Conservation (phyloP, 2,113 vertebrate genomes). For the Forbesichthys agassizii region DNA sequence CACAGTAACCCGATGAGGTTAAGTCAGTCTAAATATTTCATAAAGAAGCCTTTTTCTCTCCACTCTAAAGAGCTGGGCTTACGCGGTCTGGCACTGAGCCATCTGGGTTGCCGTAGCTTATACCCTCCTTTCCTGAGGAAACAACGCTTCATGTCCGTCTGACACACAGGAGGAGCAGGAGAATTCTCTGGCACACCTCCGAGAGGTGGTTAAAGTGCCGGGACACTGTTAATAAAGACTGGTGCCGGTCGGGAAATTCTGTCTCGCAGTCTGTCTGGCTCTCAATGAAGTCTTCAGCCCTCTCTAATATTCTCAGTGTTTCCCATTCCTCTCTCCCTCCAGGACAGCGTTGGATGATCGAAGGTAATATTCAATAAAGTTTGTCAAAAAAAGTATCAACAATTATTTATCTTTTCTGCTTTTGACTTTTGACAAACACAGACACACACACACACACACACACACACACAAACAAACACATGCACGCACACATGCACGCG, state of each 20-base stretch:
- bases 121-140: conserved; percentile 54
- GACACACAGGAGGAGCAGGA: conserved; percentile 62
- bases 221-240: conserved; percentile 67
- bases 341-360: too few relatives aligned
- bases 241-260: conserved; percentile 57
- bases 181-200: conserved; percentile 61
- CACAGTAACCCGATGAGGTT: neutral
- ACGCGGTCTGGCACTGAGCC: conserved; percentile 32
- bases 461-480: too few relatives aligned
- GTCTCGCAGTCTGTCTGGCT: neutral
- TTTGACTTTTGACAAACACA: too few relatives aligned
- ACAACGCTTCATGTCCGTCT: conserved; percentile 60
- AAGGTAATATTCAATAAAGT: too few relatives aligned
- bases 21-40: neutral
- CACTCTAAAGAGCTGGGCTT: neutral
- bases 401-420: too few relatives aligned
- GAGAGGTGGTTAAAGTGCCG: conserved; percentile 68
- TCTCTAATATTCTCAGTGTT: too few relatives aligned
- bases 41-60: neutral
- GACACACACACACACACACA: too few relatives aligned
- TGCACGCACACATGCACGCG: too few relatives aligned
- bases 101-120: conserved; percentile 9
- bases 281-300: too few relatives aligned
- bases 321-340: too few relatives aligned
- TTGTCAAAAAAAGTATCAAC: too few relatives aligned